A percentile compares a stretch with the other conserved stretches of the same genome.
Conservation (phyloP, 2,888 invertebrate species). For the Drosophila barbarae region DNA sequence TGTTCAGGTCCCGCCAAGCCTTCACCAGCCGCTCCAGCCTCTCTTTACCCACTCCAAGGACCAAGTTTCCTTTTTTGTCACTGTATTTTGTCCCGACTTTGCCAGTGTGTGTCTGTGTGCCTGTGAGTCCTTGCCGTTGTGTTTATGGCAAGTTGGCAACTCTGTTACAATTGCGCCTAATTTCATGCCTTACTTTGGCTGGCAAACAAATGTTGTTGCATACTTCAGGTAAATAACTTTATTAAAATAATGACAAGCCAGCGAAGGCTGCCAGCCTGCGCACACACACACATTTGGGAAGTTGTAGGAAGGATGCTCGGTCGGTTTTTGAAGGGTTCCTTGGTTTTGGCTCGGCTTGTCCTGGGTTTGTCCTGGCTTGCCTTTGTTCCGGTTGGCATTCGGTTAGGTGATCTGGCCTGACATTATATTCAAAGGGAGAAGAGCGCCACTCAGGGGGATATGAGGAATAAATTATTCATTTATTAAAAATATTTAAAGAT, state of each 20-base stretch:
- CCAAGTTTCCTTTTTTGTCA: slow-evolving; percentile 67
- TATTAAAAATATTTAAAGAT: not conserved
- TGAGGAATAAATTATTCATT: not conserved
- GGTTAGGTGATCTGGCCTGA: slow-evolving; percentile 20
- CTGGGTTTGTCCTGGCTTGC: slow-evolving; percentile 7
- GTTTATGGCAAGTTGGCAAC: slow-evolving; percentile 72
- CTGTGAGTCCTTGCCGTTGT: slow-evolving; percentile 45
- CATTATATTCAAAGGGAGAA: slow-evolving; percentile 9
- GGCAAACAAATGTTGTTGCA: slow-evolving; percentile 72
- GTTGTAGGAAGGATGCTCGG: slow-evolving; percentile 29
- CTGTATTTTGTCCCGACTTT: slow-evolving; percentile 25
- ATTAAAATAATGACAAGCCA: slow-evolving; percentile 73
- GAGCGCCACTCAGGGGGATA: not conserved
- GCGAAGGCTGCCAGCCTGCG: slow-evolving; percentile 18
- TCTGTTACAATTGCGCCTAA: slow-evolving; percentile 74
- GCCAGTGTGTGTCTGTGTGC: slow-evolving; percentile 22
- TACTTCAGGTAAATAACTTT: slow-evolving; percentile 75
- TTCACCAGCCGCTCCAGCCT: slow-evolving; percentile 6
- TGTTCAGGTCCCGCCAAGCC: slow-evolving; percentile 37
- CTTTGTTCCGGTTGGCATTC: slow-evolving; percentile 11
- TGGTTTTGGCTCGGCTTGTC: slow-evolving; percentile 4
- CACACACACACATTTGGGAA: slow-evolving; percentile 11
- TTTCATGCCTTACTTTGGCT: slow-evolving; percentile 66
- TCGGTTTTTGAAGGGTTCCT: slow-evolving; percentile 10
- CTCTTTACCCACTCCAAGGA: slow-evolving; percentile 54